phyloP scores from a whole-genome alignment of 2,113 vertebrate species.

The Uropsilus gracilis region DNA sequence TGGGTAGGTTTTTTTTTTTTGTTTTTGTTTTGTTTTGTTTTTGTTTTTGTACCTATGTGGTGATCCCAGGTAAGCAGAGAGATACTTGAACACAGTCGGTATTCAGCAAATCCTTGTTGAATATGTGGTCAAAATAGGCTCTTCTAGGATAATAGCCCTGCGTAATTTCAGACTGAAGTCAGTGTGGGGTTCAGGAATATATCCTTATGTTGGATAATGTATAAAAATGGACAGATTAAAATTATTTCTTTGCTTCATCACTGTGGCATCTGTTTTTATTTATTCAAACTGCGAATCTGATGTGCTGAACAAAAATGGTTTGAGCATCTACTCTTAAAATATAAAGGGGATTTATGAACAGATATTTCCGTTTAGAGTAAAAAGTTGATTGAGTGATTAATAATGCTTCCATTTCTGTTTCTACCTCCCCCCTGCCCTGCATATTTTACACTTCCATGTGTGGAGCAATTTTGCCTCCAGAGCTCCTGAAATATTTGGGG shows the following conservation, averaged over 20 bases:
- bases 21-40: no score
- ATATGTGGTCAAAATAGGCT: background rate
- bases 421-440: conserved; percentile 15
- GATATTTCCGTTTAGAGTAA: conserved; percentile 78
- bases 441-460: conserved; percentile 20
- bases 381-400: conserved; percentile 74
- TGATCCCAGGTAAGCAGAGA: background rate
- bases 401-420: conserved; percentile 66
- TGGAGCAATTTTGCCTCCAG: background rate
- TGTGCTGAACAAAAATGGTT: conserved; percentile 44
- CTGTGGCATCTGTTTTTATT: background rate
- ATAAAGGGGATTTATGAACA: conserved; percentile 65
- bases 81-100: background rate
- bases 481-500: conserved; percentile 16
- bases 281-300: conserved; percentile 44
- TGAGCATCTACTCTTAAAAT: conserved; percentile 59
- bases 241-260: conserved; percentile 39
- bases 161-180: background rate
- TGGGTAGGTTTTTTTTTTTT: background rate
- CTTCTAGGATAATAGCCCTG: accelerated
- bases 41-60: no score
- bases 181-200: background rate
- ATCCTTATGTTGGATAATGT: conserved; percentile 2
- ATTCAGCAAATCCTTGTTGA: background rate
- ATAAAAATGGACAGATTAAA: conserved; percentile 61